Evolutionary conservation across 2,797 vertebrate genomes (phyloP).

Genomic region (Phoeniculus purpureus): DNA sequence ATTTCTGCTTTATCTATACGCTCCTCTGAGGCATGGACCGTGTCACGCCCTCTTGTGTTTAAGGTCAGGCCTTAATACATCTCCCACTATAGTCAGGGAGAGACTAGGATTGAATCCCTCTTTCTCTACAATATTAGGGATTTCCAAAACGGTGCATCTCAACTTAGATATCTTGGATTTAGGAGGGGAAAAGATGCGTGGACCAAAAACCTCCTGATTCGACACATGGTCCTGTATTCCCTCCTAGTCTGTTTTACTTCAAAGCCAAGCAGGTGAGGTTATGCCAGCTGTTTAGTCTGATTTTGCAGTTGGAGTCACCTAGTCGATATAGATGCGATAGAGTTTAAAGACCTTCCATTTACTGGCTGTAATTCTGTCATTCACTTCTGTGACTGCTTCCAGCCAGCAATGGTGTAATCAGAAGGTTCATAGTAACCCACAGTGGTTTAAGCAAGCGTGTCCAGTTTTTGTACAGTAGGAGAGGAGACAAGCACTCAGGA

Average conservation of each 20-base stretch:
- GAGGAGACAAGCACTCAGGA: background rate
- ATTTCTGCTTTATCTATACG: background rate
- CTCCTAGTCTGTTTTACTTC: background rate
- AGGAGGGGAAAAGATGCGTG: background rate
- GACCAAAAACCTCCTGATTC: background rate
- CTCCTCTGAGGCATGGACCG: background rate
- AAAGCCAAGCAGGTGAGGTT: background rate
- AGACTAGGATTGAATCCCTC: background rate
- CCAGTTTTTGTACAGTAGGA: background rate
- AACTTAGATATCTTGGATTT: background rate
- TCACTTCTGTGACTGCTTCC: background rate
- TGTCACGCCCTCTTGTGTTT: background rate
- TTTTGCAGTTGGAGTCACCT: background rate
- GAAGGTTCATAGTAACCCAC: background rate
- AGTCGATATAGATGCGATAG: background rate
- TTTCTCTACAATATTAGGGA: background rate
- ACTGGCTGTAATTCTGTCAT: background rate
- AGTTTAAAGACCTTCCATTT: background rate
- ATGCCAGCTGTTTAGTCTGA: background rate
- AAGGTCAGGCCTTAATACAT: background rate
- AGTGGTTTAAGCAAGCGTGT: background rate
- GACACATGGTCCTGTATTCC: background rate
- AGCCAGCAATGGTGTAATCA: background rate
- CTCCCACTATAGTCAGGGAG: background rate
- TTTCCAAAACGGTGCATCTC: background rate